Evolutionary conservation across 2,888 invertebrate species (phyloP).

Genomic region (Epistrophe eligans): DNA sequence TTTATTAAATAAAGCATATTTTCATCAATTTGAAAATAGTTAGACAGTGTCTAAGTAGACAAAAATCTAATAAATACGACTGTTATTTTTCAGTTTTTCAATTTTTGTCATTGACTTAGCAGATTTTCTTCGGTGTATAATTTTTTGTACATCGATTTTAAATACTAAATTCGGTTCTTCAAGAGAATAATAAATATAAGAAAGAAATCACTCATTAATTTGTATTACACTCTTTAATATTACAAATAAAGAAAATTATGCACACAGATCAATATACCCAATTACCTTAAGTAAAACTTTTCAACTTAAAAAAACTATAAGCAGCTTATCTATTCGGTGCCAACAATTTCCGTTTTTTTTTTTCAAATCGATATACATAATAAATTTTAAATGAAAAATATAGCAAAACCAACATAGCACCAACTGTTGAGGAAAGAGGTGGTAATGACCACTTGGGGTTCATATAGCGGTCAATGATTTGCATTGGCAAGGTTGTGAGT

Average conservation of each 20-base stretch:
- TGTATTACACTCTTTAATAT: neutral
- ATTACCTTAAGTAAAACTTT: neutral
- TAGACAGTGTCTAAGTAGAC: too few relatives aligned
- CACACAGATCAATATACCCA: neutral
- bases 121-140: too few relatives aligned
- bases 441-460: slow-evolving; percentile 46
- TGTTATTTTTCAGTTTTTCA: too few relatives aligned
- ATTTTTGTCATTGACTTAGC: too few relatives aligned
- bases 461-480: slow-evolving; percentile 63
- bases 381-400: slow-evolving; percentile 1
- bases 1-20: too few relatives aligned
- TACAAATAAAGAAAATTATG: neutral
- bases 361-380: slow-evolving; percentile 45
- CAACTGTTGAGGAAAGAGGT: slow-evolving; percentile 28
- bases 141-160: too few relatives aligned
- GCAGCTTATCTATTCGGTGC: slow-evolving; percentile 9
- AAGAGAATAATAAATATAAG: too few relatives aligned
- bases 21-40: too few relatives aligned
- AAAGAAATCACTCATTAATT: too few relatives aligned
- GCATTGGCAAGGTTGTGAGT: slow-evolving; percentile 46
- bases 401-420: neutral
- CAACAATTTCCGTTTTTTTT: slow-evolving; percentile 26
- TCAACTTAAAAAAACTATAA: neutral
- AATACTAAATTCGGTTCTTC: too few relatives aligned
- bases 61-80: too few relatives aligned